Evolutionary conservation across 1,140 invertebrate species (phyloP).

Genomic region (Drosophila ironensis): DNA sequence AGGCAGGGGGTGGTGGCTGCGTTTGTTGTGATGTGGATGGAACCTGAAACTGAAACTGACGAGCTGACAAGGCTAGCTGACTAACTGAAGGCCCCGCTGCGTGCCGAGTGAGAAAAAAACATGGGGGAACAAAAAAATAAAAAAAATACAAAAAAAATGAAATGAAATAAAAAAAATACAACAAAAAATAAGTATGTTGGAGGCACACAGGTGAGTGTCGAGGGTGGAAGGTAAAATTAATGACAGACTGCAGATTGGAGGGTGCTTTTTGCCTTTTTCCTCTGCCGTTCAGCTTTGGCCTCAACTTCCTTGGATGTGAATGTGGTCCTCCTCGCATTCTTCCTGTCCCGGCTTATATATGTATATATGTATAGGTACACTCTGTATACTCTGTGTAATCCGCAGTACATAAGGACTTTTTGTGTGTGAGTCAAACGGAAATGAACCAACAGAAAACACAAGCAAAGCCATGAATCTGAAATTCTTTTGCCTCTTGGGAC

Average conservation of each 20-base stretch:
- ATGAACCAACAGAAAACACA: slow-evolving; percentile 69
- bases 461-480: slow-evolving; percentile 71
- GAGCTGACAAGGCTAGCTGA: slow-evolving; percentile 67
- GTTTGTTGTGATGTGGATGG: slow-evolving; percentile 52
- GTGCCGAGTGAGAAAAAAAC: slow-evolving; percentile 17
- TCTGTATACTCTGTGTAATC: not conserved
- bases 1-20: slow-evolving; percentile 31
- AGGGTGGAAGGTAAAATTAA: slow-evolving; percentile 51
- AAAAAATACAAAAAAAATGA: too few species aligned
- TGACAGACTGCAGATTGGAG: slow-evolving; percentile 47
- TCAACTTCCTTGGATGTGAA: slow-evolving; percentile 38
- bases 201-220: slow-evolving; percentile 16
- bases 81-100: slow-evolving; percentile 65
- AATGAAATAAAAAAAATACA: too few species aligned
- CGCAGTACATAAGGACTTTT: not conserved
- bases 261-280: slow-evolving; percentile 27
- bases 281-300: slow-evolving; percentile 5
- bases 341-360: not conserved
- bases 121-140: too few species aligned
- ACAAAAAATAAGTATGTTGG: too few species aligned
- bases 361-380: too few species aligned
- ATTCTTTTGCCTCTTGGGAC: slow-evolving; percentile 45
- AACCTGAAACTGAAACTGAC: slow-evolving; percentile 53
- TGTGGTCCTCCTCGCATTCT: slow-evolving; percentile 7
- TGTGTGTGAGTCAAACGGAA: slow-evolving; percentile 55